phyloP scores from a whole-genome alignment of 1,140 invertebrate genomes.

The Melanaphis sacchari region DNA sequence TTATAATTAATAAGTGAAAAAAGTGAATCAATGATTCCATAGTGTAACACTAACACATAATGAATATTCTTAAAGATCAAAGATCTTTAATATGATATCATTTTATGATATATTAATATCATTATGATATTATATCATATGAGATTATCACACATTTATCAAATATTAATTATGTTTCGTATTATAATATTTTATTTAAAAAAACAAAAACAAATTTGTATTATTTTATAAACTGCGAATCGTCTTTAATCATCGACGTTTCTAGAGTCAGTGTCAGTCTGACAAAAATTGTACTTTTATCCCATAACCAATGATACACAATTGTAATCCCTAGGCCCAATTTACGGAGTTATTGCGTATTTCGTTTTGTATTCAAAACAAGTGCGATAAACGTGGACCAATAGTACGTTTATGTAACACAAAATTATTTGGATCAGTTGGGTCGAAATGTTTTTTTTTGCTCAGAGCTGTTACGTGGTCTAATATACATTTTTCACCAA shows the following conservation, averaged over 20 bases:
- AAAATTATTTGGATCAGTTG: slow-evolving; percentile 4
- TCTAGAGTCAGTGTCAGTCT: neutral
- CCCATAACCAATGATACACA: slow-evolving; percentile 7
- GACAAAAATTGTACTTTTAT: slow-evolving; percentile 20
- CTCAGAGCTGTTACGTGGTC: neutral
- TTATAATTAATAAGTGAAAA: too few species aligned
- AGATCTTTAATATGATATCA: too few species aligned
- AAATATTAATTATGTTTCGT: too few species aligned
- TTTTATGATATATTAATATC: too few species aligned
- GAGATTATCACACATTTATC: too few species aligned
- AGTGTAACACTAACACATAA: too few species aligned
- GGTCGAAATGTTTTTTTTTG: slow-evolving; percentile 24
- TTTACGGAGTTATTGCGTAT: slow-evolving; percentile 36
- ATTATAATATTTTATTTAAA: neutral
- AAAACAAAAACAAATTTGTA: neutral
- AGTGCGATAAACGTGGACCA: slow-evolving; percentile 39
- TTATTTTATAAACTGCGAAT: neutral
- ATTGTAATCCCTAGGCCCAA: neutral
- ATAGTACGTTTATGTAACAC: neutral
- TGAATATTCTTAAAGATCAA: too few species aligned
- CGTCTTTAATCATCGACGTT: neutral
- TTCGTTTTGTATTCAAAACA: slow-evolving; percentile 45
- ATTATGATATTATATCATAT: too few species aligned
- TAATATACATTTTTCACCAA: neutral
- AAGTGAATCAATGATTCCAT: too few species aligned